Conservation (phyloP, 2,113 vertebrate genomes). For the Semnornis frantzii region DNA sequence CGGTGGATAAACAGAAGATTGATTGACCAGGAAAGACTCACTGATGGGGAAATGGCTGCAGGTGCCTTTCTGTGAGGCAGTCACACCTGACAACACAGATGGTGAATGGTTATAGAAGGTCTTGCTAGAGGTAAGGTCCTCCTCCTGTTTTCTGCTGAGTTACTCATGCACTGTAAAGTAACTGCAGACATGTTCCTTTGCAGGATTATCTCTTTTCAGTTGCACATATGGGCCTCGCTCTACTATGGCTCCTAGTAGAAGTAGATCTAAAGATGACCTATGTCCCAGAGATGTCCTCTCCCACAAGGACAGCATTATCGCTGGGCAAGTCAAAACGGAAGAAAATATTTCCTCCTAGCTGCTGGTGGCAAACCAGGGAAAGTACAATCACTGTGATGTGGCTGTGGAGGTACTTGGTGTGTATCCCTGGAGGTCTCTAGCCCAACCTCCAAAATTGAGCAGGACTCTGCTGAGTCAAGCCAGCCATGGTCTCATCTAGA, state of each 20-base stretch:
- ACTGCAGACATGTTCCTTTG: not conserved
- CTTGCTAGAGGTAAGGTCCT: not conserved
- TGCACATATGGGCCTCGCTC: not conserved
- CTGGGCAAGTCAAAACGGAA: not conserved
- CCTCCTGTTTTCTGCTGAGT: not conserved
- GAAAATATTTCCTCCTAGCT: not conserved
- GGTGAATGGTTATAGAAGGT: not conserved
- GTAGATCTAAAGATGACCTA: not conserved
- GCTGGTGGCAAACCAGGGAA: not conserved
- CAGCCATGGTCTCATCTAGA: not conserved
- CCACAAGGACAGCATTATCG: fast-evolving
- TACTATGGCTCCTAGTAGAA: not conserved
- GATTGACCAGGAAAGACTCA: conserved; percentile 30
- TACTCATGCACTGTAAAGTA: not conserved
- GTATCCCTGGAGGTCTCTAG: not conserved
- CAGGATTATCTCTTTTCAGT: not conserved
- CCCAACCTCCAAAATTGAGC: not conserved
- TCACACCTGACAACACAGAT: conserved; percentile 34
- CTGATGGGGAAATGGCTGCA: conserved; percentile 1
- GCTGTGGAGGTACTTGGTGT: not conserved
- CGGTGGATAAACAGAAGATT: conserved; percentile 15
- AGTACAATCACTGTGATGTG: not conserved
- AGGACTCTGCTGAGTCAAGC: not conserved
- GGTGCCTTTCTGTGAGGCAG: not conserved
- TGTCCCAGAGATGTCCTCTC: not conserved